Conservation (phyloP, 2,113 vertebrate genomes). For the Myotis lucifugus region DNA sequence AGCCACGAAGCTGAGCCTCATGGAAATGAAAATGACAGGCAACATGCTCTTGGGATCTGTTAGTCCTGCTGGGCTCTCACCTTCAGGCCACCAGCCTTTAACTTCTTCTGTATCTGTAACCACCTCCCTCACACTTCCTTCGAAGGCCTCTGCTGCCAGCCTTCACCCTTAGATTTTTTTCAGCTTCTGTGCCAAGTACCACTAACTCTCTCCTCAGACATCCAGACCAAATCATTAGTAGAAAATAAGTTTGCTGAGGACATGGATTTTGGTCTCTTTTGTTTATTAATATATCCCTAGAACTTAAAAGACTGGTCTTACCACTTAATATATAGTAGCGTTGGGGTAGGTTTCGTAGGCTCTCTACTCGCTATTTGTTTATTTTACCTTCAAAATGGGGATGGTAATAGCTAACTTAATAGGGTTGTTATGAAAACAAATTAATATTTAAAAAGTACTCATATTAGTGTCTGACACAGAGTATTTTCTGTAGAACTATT, state of each 20-base stretch:
- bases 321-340: background rate
- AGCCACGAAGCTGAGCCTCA: background rate
- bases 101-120: background rate
- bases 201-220: background rate
- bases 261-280: background rate
- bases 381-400: background rate
- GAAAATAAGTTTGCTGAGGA: background rate
- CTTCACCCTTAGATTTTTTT: background rate
- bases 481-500: background rate
- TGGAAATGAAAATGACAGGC: background rate
- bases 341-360: background rate
- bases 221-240: background rate
- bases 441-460: conserved; percentile 29
- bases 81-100: background rate
- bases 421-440: background rate
- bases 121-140: background rate
- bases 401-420: background rate
- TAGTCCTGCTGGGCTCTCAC: background rate
- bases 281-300: background rate
- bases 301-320: background rate
- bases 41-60: background rate
- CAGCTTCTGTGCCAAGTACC: background rate
- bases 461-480: background rate
- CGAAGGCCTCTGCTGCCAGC: background rate
- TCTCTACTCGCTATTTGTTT: background rate